Evolutionary conservation across 2,797 vertebrate genomes (phyloP), one percentile per base, ranked within the genome.

Genomic region (Onychomys leucogaster): DNA sequence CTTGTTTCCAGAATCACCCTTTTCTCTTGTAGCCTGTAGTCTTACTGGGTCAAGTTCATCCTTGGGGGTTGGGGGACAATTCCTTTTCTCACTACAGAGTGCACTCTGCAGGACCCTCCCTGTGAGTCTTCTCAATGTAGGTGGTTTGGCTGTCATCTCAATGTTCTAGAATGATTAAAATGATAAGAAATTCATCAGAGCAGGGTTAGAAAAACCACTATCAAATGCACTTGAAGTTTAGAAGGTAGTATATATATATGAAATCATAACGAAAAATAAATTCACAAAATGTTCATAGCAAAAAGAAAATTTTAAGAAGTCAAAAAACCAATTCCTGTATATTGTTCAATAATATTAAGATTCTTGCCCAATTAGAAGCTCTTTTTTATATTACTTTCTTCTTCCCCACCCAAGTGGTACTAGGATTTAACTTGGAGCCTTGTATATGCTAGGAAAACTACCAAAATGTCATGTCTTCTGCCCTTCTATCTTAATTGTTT

Each of bases 231-330:
- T 94, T 37, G 32, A 90, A 4, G 9, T 90, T 90, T 82, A 93
- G 32, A 69, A 76, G 3, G 12, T 65, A n/a, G n/a, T n/a, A n/a
- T n/a, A n/a, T n/a, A n/a, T n/a, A n/a, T n/a, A n/a, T n/a, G n/a
- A n/a, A n/a, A n/a, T n/a, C 71, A 29, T 49, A 71, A n/a, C 32
- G 43, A 34, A 69, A 96, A 89, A 90, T n/a, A 84, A 57, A 84
- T 63, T 69, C 4, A 27, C 61, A 10, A 5, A 76, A 87, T 65
- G 91, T 23, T 63, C 17, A 65, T 34, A 37, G 10, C 52, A 88
- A n/a, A 57, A 93, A 84, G 14, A 63, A 17, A 25, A 96, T 59
- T 91, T 92, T 91, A 17, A 95, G 43, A 95, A 46, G 5, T 80
- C 52, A 89, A 77, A 81, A 91, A 8, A 73, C 65, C 34, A 10